A percentile compares a stretch with the other conserved stretches of the same genome.
Conservation (phyloP, 2,888 invertebrate species). For the Leucoma salicis region DNA sequence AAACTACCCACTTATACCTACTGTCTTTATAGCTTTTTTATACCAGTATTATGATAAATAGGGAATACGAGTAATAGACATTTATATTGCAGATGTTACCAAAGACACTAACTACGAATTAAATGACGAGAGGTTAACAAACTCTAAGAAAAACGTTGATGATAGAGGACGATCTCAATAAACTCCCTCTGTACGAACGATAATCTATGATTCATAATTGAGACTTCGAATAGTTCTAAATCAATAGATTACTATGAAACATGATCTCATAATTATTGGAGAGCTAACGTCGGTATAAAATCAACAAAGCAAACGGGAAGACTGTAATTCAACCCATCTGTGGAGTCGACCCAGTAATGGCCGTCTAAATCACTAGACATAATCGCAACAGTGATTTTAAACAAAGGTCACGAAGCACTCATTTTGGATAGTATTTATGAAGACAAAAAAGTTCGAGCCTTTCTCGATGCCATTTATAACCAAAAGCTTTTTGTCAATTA, state of each 20-base stretch:
- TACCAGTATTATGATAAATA: neutral
- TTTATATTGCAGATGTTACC: neutral
- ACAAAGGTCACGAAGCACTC: conserved; percentile 73
- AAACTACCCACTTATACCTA: no score
- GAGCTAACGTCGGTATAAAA: conserved; percentile 63
- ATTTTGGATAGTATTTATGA: conserved; percentile 64
- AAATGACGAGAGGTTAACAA: conserved; percentile 52
- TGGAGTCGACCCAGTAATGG: conserved; percentile 68
- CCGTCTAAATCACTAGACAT: conserved; percentile 72
- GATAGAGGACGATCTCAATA: conserved; percentile 61
- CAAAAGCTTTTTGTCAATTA: conserved; percentile 55
- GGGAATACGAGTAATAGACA: neutral
- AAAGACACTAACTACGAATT: neutral
- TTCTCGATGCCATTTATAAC: conserved; percentile 54
- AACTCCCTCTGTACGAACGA: conserved; percentile 58
- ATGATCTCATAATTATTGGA: conserved; percentile 76
- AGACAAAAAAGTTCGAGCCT: conserved; percentile 58
- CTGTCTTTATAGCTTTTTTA: no score
- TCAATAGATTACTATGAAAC: conserved; percentile 74
- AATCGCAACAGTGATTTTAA: conserved; percentile 73
- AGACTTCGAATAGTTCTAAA: conserved; percentile 72
- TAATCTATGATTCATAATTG: conserved; percentile 74
- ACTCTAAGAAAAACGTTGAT: conserved; percentile 56
- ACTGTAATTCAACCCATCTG: conserved; percentile 74
- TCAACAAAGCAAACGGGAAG: conserved; percentile 69